A percentile compares a stretch with the other conserved stretches of the same genome.
Evolutionary conservation across 2,113 vertebrate species (phyloP).

Genomic region (Oriolus oriolus): DNA sequence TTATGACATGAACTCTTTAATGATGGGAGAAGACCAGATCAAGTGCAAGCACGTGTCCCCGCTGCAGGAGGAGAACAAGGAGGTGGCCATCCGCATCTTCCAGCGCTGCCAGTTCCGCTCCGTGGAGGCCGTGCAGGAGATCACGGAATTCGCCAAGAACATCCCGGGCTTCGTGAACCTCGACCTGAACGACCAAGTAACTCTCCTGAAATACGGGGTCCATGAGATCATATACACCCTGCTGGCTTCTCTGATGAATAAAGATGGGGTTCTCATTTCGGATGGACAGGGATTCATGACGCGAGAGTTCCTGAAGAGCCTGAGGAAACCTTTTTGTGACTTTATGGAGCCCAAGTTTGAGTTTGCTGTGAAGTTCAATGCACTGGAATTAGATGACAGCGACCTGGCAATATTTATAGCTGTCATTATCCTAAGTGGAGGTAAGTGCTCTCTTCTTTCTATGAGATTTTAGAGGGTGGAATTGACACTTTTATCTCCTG

Average conservation of each 20-base stretch:
- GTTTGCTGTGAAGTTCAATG: slow-evolving; percentile 98
- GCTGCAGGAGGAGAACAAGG: slow-evolving; percentile 80
- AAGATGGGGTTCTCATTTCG: slow-evolving; percentile 93
- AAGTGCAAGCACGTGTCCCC: slow-evolving; percentile 83
- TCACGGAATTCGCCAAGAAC: slow-evolving; percentile 96
- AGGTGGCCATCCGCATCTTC: slow-evolving; percentile 93
- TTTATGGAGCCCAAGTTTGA: slow-evolving; percentile 99
- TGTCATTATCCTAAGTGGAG: slow-evolving; percentile 97
- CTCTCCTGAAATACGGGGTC: slow-evolving; percentile 94
- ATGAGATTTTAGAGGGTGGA: background rate
- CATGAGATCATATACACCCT: slow-evolving; percentile 96
- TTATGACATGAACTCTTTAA: slow-evolving; percentile 96
- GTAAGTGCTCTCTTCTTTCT: slow-evolving; percentile 67
- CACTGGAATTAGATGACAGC: slow-evolving; percentile 94
- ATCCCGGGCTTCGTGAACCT: slow-evolving; percentile 92
- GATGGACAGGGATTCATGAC: slow-evolving; percentile 99
- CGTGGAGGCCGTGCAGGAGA: slow-evolving; percentile 92
- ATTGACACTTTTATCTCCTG: background rate
- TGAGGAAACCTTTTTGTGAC: slow-evolving; percentile 93
- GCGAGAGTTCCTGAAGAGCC: slow-evolving; percentile 94
- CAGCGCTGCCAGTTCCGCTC: slow-evolving; percentile 94
- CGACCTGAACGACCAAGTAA: slow-evolving; percentile 98
- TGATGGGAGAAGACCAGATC: slow-evolving; percentile 94
- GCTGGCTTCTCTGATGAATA: slow-evolving; percentile 97
- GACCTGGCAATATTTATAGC: slow-evolving; percentile 98